Evolutionary conservation across 2,888 invertebrate species (phyloP), one percentile per base, ranked within the genome.

Genomic region (Tolmerus cingulatus): DNA sequence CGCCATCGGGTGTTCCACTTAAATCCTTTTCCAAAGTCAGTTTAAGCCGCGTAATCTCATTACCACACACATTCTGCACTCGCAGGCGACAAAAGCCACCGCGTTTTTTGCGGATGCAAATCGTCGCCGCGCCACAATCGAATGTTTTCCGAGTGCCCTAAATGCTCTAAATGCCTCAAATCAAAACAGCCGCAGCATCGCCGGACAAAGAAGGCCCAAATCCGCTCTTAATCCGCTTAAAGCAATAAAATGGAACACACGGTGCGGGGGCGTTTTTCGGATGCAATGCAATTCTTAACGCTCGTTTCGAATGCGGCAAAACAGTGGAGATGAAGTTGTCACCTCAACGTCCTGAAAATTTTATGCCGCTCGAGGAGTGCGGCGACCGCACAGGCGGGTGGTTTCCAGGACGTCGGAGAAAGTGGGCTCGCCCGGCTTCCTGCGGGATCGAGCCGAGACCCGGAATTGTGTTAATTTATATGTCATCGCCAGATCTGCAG

Each of bases 211-310:
- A 37, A 79, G 27, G 14, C 27, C 46, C 79, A 51, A 34, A 79
- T 79, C 79, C 51, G 34, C 12, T 79, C 79, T 19, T 79, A 79
- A 79, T 79, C 79, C 51, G 79, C 30, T 79, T 79, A 79, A 51
- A 27, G 51, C 79, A 79, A 79, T 79, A 79, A 79, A 79, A 34
- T 7, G 55, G 27, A 79, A 79, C 79, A 79, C 79, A 79, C 55
- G 79, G 79, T 34, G 55, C 55, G 51, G 12, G 8, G 46, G 19
- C 9, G 78, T 16, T n/a, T 51, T 51, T 51, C 79, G 51, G 79
- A 55, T 79, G 79, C 79, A 79, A 79, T 79, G 79, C 79, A 79
- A 79, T 79, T 79, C 51, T 79, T 79, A 79, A 55, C 79, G 51
- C 79, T 34, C 55, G 27, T 4, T 79, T 51, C 51, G 30, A 27